Evolutionary conservation across 2,797 vertebrate species (phyloP).

Genomic region (Enteromius afrohamiltoni): DNA sequence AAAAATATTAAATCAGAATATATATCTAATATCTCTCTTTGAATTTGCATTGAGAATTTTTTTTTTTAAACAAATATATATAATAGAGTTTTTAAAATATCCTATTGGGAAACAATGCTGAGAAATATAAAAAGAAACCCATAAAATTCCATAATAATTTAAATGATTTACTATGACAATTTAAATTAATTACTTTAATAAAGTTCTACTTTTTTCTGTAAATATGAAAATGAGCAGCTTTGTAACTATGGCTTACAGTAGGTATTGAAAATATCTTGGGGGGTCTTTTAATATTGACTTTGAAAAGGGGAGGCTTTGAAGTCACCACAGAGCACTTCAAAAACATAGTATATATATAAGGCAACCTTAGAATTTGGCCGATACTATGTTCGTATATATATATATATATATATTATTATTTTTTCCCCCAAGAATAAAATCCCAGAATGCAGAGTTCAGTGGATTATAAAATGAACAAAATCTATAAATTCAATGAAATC

Average conservation of each 20-base stretch:
- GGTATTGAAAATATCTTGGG: neutral
- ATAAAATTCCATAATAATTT: no score
- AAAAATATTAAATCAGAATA: neutral
- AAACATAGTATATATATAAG: no score
- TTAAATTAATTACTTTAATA: neutral
- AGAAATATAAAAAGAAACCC: neutral
- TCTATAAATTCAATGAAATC: neutral
- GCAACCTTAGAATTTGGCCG: no score
- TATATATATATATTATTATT: no score
- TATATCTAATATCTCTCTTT: neutral
- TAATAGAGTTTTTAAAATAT: no score
- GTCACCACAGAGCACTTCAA: neutral
- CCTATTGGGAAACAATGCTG: neutral
- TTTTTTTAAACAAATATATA: neutral
- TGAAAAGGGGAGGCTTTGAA: neutral
- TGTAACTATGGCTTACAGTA: neutral
- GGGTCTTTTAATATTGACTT: neutral
- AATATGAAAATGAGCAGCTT: neutral
- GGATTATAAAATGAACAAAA: no score
- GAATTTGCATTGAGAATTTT: neutral
- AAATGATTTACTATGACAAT: neutral
- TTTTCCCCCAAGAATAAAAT: no score
- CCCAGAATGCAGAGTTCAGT: no score
- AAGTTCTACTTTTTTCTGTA: neutral
- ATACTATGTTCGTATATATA: no score